Evolutionary conservation across 2,113 vertebrate genomes (phyloP).

Genomic region (Oreochromis spilurus): DNA sequence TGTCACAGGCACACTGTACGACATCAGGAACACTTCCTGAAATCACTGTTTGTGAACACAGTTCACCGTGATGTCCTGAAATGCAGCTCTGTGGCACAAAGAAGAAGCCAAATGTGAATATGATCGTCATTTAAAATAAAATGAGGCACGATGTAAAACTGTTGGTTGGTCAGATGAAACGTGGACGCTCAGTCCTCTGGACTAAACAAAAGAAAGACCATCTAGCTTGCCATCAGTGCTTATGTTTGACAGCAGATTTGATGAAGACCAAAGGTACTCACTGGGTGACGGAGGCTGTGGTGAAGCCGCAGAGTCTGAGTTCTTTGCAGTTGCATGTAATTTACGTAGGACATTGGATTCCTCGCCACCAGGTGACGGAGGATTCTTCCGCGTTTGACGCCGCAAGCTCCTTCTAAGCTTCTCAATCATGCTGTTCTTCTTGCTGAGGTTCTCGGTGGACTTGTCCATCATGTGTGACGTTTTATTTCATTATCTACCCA

Average conservation of each 20-base stretch:
- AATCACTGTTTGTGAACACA: not conserved
- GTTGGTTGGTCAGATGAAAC: not conserved
- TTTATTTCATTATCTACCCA: not conserved
- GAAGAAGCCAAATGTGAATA: not conserved
- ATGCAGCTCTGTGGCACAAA: not conserved
- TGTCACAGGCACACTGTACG: not conserved
- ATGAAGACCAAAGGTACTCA: slow-evolving; percentile 35
- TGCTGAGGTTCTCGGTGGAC: not conserved
- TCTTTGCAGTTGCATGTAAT: accelerated
- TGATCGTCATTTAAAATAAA: not conserved
- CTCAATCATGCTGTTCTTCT: not conserved
- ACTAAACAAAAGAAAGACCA: not conserved
- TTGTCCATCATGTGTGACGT: not conserved
- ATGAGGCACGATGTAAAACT: accelerated
- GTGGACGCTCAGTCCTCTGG: accelerated
- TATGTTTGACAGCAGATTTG: not conserved
- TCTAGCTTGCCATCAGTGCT: not conserved
- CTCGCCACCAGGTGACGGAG: not conserved
- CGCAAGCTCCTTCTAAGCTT: not conserved
- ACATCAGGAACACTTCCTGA: not conserved
- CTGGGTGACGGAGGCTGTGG: slow-evolving; percentile 29
- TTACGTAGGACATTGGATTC: not conserved
- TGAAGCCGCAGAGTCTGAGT: not conserved
- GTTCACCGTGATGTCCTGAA: not conserved
- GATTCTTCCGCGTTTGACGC: not conserved